These are phyloP conservation scores for Gambusia holbrooki DNA, from an alignment of 2,113 vertebrate genomes.

Conservation along the genomic window DNA sequence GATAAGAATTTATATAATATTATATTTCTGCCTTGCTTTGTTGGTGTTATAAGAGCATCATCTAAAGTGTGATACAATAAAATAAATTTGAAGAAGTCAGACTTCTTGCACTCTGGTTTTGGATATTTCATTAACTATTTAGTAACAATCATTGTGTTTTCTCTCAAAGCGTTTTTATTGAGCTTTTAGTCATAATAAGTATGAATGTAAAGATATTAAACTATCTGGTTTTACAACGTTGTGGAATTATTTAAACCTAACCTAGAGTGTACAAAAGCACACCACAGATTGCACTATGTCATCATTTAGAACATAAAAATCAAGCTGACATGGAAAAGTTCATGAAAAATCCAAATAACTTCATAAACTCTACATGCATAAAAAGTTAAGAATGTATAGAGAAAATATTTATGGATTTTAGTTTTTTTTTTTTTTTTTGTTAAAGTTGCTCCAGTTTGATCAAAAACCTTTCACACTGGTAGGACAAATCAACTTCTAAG, in stretches of 20 bases:
- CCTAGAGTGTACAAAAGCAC: not conserved
- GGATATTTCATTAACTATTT: too few relatives aligned
- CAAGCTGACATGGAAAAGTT: not conserved
- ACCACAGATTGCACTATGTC: not conserved
- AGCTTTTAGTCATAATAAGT: too few relatives aligned
- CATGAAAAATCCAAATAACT: not conserved
- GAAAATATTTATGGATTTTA: not conserved
- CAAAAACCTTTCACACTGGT: conserved; percentile 37
- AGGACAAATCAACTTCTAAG: conserved; percentile 72
- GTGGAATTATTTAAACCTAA: not conserved
- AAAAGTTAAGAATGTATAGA: not conserved
- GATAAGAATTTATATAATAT: not conserved
- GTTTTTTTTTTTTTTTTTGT: not conserved
- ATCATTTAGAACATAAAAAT: not conserved
- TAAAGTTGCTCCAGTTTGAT: conserved; percentile 4
- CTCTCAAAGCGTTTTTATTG: too few relatives aligned
- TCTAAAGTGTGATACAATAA: too few relatives aligned
- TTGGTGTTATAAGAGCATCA: too few relatives aligned
- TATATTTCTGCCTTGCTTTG: too few relatives aligned
- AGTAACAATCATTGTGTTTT: too few relatives aligned
- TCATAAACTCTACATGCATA: not conserved
- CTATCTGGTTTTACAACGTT: not conserved
- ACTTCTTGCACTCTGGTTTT: too few relatives aligned
- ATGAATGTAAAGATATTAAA: too few relatives aligned
- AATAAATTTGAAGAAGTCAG: too few relatives aligned